Percentiles rank a stretch among this genome's conserved stretches.
phyloP scores from a whole-genome alignment of 2,888 invertebrate species.

The Morpho deidamia region DNA sequence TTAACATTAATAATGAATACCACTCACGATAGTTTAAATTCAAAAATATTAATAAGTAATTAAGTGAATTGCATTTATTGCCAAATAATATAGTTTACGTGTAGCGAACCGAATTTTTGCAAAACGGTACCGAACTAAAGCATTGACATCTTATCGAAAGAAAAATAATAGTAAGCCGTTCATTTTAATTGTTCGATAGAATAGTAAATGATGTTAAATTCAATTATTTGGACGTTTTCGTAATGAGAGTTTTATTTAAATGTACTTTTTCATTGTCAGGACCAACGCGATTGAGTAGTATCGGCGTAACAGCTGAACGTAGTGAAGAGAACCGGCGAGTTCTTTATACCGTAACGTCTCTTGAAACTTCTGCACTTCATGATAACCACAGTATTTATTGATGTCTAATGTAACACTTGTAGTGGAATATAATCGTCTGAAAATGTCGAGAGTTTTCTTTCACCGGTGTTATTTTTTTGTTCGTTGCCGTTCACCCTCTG shows the following conservation, averaged over 20 bases:
- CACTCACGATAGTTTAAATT: too few species aligned
- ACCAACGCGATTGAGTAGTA: constrained; percentile 14
- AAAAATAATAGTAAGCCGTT: background rate
- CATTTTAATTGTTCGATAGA: background rate
- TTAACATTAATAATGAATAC: too few species aligned
- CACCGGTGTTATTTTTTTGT: constrained; percentile 5
- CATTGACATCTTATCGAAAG: background rate
- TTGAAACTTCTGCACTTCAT: constrained; percentile 9
- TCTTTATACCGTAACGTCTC: constrained; percentile 13
- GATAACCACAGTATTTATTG: constrained; percentile 1
- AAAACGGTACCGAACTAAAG: background rate
- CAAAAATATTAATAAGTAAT: too few species aligned
- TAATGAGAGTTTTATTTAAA: constrained; percentile 3
- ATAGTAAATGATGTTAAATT: background rate
- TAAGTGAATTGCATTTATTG: too few species aligned
- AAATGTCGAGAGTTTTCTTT: constrained; percentile 13
- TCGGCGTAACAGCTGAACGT: constrained; percentile 12
- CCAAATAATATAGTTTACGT: too few species aligned
- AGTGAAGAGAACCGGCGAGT: constrained; percentile 12
- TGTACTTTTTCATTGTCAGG: constrained; percentile 16
- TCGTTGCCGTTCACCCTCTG: background rate
- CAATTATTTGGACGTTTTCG: background rate
- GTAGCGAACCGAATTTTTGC: background rate
- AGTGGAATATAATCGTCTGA: constrained; percentile 13
- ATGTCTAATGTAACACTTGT: constrained; percentile 9